phyloP scores from a whole-genome alignment of 2,797 vertebrate species.

The Anisognathus igniventris region DNA sequence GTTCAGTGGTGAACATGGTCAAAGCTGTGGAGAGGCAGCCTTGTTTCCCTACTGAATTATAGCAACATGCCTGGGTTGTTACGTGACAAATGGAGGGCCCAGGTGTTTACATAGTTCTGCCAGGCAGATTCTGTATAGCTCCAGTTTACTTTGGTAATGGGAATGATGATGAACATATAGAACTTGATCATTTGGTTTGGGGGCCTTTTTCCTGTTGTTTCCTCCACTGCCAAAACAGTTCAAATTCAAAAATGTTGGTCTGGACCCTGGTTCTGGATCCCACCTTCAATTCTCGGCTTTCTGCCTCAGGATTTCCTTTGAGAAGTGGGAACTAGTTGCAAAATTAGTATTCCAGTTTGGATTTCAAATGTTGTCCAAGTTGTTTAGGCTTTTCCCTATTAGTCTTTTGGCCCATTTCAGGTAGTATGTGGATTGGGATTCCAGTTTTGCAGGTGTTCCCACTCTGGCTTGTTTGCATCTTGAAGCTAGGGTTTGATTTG shows the following conservation, averaged over 20 bases:
- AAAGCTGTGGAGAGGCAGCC: neutral
- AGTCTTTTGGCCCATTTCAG: neutral
- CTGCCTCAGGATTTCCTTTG: conserved; percentile 2
- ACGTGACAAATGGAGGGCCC: neutral
- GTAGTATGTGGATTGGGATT: neutral
- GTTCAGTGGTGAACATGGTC: conserved; percentile 33
- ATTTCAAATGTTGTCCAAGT: neutral
- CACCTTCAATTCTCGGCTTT: conserved; percentile 3
- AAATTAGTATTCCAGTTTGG: conserved; percentile 21
- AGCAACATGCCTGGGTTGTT: neutral
- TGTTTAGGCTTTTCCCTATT: neutral
- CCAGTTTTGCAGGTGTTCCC: conserved; percentile 3
- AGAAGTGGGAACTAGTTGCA: neutral
- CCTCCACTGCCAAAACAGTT: neutral
- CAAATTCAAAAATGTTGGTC: neutral
- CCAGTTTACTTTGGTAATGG: neutral
- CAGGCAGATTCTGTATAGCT: neutral
- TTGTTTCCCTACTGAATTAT: neutral
- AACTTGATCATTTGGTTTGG: neutral
- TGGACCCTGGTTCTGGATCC: neutral
- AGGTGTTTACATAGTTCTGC: neutral
- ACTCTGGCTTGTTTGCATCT: conserved; percentile 1
- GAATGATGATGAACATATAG: neutral
- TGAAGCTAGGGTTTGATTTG: neutral
- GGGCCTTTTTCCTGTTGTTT: neutral